Evolutionary conservation across 2,888 invertebrate species (phyloP), one percentile per base, ranked within the genome.

Genomic region (Phortica magna): DNA sequence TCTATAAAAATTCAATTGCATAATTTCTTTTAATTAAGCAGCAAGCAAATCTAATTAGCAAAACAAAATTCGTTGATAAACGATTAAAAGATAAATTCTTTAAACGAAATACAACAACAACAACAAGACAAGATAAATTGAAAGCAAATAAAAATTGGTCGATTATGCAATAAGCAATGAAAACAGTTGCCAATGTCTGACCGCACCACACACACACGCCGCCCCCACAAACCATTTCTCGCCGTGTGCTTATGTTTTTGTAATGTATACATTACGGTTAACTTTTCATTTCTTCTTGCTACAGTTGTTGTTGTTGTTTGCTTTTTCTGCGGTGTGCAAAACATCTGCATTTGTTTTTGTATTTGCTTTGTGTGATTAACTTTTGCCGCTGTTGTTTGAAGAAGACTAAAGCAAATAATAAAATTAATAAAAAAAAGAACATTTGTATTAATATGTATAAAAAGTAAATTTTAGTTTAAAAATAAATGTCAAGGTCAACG

Each of bases 401-500:
- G 42, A 72, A 53, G 53, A 64, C 7, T 31, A 71, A 19, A 31
- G 22, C 12, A 59, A 68, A 64, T 64, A 42, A 17, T n/a, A 48
- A 55, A 68, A 76, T 74, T 70, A 77, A 80, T 78, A 83, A 83
- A 31, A 31, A 31, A 31, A 31, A 31, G 31, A 31, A 31, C 31
- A 31, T 31, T 31, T 31, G 0, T 31, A 31, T 31, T 31, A 31
- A 31, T 31, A 31, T 31, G 31, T 31, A 31, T 31, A 82, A 84
- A 83, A 82, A 79, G 80, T 82, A 80, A 78, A 78, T 82, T 79
- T 84, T 80, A 77, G 82, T 81, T 68, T 89, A 90, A 84, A 89
- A 90, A 90, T 89, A 89, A 89, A 89, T 90, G 89, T 90, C 89
- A 89, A 89, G 90, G 89, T 89, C 89, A 83, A 77, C 83, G 80